These are phyloP conservation scores for Palloptera scutellata DNA, from an alignment of 2,888 invertebrate species.

Conservation along the genomic window DNA sequence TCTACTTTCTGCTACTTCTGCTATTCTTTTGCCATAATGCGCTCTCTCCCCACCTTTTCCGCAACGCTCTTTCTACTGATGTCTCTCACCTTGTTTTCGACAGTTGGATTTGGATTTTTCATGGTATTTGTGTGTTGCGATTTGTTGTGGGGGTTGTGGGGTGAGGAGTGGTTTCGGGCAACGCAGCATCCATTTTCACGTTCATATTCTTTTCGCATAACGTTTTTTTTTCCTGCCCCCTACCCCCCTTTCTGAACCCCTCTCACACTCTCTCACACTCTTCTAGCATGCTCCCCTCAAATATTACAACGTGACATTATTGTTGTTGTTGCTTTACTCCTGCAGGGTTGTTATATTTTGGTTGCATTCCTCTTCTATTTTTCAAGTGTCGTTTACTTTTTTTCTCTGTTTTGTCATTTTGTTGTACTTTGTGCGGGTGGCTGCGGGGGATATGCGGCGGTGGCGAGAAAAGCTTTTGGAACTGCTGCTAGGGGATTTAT, in stretches of 20 bases:
- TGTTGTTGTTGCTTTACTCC: constrained; percentile 22
- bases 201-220: constrained; percentile 10
- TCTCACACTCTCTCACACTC: constrained; percentile 24
- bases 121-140: constrained; percentile 23
- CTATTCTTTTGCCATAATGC: not conserved
- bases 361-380: constrained; percentile 36
- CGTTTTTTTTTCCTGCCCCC: not conserved
- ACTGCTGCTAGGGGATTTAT: constrained; percentile 29
- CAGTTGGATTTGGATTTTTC: constrained; percentile 52
- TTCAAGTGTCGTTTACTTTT: constrained; percentile 21
- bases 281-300: constrained; percentile 18
- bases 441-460: not conserved
- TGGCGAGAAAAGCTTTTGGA: not conserved
- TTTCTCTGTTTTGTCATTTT: constrained; percentile 17
- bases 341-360: constrained; percentile 17
- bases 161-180: too few relatives aligned
- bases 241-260: too few relatives aligned
- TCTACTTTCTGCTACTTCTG: not conserved
- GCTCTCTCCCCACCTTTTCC: too few relatives aligned
- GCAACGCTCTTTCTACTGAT: too few relatives aligned
- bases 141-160: not conserved
- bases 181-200: constrained; percentile 38
- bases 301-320: too few relatives aligned
- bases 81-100: constrained; percentile 51
- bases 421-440: constrained; percentile 11